Percentiles rank a stretch among this genome's conserved stretches.
Conservation (phyloP, 2,113 vertebrate species). For the Chauna torquata region DNA sequence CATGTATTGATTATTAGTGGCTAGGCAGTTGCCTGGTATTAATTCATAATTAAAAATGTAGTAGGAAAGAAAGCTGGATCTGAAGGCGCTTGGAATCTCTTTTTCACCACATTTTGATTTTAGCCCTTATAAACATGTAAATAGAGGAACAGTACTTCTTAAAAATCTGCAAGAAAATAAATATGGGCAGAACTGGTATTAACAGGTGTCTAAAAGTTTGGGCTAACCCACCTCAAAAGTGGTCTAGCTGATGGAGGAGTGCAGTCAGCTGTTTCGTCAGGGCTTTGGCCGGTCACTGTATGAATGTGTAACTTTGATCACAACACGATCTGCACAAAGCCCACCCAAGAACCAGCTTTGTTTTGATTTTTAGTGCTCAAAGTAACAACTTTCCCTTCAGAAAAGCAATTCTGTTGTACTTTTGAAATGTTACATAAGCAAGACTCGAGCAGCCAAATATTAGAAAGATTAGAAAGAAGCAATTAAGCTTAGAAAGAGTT, state of each 20-base stretch:
- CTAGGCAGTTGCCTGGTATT: not conserved
- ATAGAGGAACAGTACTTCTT: not conserved
- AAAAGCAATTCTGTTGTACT: not conserved
- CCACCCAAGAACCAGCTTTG: not conserved
- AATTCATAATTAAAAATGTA: slow-evolving; percentile 8
- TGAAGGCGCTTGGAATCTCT: not conserved
- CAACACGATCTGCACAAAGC: not conserved
- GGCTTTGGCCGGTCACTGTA: not conserved
- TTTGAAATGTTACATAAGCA: not conserved
- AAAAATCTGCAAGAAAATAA: not conserved
- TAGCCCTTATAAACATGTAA: not conserved
- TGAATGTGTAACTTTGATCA: not conserved
- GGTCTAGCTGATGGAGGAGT: not conserved
- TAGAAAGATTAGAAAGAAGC: slow-evolving; percentile 40
- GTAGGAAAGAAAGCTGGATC: not conserved
- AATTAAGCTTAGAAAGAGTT: slow-evolving; percentile 49
- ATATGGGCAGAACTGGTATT: not conserved
- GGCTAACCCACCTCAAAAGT: not conserved
- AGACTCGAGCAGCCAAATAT: not conserved
- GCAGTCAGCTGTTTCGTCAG: fast-evolving
- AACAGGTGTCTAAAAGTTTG: not conserved
- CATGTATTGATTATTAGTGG: slow-evolving; percentile 25
- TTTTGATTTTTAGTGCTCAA: not conserved
- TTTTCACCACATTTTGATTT: not conserved
- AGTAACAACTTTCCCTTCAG: not conserved